Evolutionary conservation across 2,888 invertebrate species (phyloP).

Genomic region (Scaeva pyrastri): DNA sequence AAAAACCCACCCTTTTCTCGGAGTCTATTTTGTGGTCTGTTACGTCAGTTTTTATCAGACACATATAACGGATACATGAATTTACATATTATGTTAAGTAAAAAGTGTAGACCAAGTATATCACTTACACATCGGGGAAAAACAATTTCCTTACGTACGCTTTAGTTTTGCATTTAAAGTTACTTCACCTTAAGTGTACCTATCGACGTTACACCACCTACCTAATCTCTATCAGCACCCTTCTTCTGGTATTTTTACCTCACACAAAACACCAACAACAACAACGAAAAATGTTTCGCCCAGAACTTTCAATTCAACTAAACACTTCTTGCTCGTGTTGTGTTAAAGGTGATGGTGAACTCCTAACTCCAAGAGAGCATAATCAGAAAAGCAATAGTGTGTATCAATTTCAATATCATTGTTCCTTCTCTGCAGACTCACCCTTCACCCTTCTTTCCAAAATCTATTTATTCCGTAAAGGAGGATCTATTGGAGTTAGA

Average conservation of each 20-base stretch:
- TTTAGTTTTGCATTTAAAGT: background rate
- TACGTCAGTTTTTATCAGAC: too few species aligned
- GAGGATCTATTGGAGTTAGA: too few species aligned
- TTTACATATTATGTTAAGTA: too few species aligned
- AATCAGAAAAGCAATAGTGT: constrained; percentile 4
- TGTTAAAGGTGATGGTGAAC: background rate
- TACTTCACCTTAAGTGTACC: background rate
- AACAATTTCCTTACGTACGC: background rate
- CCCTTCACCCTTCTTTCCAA: too few species aligned
- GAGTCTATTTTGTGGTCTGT: too few species aligned
- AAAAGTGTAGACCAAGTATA: too few species aligned
- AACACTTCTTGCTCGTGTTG: background rate
- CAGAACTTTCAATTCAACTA: constrained; percentile 16
- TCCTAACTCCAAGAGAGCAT: background rate
- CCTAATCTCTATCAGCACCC: background rate
- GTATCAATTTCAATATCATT: constrained; percentile 41
- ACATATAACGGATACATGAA: too few species aligned
- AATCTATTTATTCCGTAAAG: background rate
- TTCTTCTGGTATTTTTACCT: too few species aligned
- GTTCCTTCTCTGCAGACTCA: background rate
- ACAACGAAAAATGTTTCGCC: constrained; percentile 9
- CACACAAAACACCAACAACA: background rate
- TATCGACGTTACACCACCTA: background rate
- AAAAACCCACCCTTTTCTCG: too few species aligned
- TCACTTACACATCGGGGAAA: too few species aligned